A percentile compares a stretch with the other conserved stretches of the same genome.
Evolutionary conservation across 2,113 vertebrate genomes (phyloP).

Genomic region (Gobius niger): DNA sequence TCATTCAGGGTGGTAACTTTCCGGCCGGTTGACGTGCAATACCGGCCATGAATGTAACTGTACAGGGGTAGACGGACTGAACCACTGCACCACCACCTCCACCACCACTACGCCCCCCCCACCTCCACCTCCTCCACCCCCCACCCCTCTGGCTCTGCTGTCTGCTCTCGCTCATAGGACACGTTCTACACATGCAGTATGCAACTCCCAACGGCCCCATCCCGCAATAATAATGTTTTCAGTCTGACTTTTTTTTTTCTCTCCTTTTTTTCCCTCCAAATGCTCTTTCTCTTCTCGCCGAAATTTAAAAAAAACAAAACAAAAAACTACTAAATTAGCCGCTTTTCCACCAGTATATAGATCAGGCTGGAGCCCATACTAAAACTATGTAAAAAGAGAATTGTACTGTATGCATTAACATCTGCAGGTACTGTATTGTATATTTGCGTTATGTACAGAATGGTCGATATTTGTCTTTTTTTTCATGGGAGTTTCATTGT

Average conservation of each 20-base stretch:
- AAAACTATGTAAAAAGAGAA: conserved; percentile 89
- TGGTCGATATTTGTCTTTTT: conserved; percentile 74
- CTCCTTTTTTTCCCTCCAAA: conserved; percentile 61
- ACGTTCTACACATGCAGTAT: conserved; percentile 69
- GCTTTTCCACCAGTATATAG: conserved; percentile 87
- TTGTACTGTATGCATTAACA: conserved; percentile 89
- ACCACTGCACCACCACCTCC: background rate
- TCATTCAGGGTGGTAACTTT: conserved; percentile 68
- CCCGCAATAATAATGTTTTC: conserved; percentile 95
- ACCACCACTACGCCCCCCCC: background rate
- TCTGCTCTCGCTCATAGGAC: conserved; percentile 49
- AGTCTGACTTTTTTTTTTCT: conserved; percentile 65
- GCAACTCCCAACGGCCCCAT: conserved; percentile 73
- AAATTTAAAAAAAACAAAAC: background rate
- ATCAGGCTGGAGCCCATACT: conserved; percentile 89
- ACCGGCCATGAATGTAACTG: conserved; percentile 83
- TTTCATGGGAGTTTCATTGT: conserved; percentile 67
- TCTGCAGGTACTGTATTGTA: conserved; percentile 93
- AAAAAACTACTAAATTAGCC: conserved; percentile 59
- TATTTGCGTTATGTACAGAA: conserved; percentile 91
- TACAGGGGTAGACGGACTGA: conserved; percentile 73
- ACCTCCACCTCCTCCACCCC: conserved; percentile 32
- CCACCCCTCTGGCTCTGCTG: conserved; percentile 40
- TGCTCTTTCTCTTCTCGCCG: conserved; percentile 37
- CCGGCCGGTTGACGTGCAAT: conserved; percentile 74